Percentiles rank a stretch among this genome's conserved stretches.
phyloP scores from a whole-genome alignment of 92 coral and sea anemone species.

The Parazoanthus darwini region DNA sequence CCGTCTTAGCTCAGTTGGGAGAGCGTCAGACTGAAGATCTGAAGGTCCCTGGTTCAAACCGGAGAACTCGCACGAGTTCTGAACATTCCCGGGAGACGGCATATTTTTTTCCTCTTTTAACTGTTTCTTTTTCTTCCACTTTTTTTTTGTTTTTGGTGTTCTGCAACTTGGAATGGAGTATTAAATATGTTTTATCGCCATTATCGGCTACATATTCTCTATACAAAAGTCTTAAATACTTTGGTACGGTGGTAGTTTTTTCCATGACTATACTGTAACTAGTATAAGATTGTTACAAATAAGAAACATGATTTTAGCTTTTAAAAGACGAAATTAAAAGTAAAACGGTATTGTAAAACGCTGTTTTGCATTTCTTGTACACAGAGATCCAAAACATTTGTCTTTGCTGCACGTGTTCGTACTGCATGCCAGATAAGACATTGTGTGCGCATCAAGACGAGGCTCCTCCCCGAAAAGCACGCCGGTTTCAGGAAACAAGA shows the following conservation, averaged over 20 bases:
- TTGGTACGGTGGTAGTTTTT: too few species aligned
- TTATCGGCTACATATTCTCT: too few species aligned
- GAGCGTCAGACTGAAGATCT: constrained; percentile 66
- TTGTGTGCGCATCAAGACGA: constrained; percentile 40
- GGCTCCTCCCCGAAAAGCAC: constrained; percentile 11
- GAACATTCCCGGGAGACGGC: constrained; percentile 40
- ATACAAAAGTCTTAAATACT: too few species aligned
- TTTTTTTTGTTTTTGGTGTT: neutral
- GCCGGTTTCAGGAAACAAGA: constrained; percentile 34
- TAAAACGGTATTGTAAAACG: too few species aligned
- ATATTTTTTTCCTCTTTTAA: neutral
- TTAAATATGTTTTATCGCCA: too few species aligned
- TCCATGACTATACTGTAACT: too few species aligned
- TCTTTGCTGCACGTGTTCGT: too few species aligned
- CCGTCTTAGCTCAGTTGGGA: constrained; percentile 61
- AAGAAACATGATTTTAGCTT: too few species aligned
- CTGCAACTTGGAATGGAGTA: neutral
- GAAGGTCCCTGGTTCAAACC: constrained; percentile 69
- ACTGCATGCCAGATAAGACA: neutral
- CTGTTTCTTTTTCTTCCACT: neutral
- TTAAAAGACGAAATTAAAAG: too few species aligned
- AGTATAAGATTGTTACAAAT: too few species aligned
- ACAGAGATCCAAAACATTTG: too few species aligned
- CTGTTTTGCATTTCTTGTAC: too few species aligned
- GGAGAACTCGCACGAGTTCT: constrained; percentile 40